Percentiles rank a stretch among this genome's conserved stretches.
Evolutionary conservation across 1,140 invertebrate species (phyloP).

Genomic region (Pseudomyrmex gracilis): DNA sequence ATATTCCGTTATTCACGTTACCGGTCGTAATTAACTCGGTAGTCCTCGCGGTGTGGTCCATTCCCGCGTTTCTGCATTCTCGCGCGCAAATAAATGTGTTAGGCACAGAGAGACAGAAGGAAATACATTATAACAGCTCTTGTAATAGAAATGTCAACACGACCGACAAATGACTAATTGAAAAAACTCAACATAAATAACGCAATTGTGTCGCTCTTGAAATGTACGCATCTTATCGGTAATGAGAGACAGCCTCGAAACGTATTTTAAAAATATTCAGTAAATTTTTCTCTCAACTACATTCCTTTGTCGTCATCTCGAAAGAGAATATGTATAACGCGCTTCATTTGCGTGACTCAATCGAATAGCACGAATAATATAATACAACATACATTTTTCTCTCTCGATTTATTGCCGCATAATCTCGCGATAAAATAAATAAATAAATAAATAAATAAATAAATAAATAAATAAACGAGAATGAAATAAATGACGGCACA

Average conservation of each 20-base stretch:
- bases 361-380: background rate
- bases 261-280: slow-evolving; percentile 24
- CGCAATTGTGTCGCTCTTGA: background rate
- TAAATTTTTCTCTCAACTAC: background rate
- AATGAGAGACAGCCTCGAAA: background rate
- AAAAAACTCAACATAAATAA: background rate
- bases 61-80: slow-evolving; percentile 1
- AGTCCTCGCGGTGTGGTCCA: background rate
- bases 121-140: background rate
- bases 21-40: slow-evolving; percentile 34
- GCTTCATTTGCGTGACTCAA: background rate
- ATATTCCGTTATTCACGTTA: slow-evolving; percentile 39
- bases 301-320: background rate
- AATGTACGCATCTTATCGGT: background rate
- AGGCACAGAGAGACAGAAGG: background rate
- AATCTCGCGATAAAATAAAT: background rate
- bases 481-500: slow-evolving; percentile 13
- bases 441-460: slow-evolving; percentile 33
- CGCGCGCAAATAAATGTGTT: slow-evolving; percentile 25
- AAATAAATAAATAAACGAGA: slow-evolving; percentile 39
- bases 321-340: background rate
- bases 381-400: slow-evolving; percentile 15
- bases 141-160: background rate
- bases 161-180: background rate
- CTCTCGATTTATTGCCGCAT: background rate